A percentile compares a stretch with the other conserved stretches of the same genome.
phyloP scores from a whole-genome alignment of 2,113 vertebrate genomes.

The Hippocampus zosterae region DNA sequence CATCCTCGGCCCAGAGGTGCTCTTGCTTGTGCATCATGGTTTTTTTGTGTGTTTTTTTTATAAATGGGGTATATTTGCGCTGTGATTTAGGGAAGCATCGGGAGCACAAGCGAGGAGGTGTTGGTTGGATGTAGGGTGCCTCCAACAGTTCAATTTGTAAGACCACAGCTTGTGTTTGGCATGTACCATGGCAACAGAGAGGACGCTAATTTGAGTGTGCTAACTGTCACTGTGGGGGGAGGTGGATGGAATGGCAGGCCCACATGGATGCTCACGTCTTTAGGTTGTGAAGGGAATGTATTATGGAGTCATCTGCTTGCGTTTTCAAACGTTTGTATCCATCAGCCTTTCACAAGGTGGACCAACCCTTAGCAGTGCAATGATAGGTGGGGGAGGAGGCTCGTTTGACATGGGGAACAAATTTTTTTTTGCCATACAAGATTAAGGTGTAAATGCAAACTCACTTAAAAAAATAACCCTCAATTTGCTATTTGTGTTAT shows the following conservation, averaged over 20 bases:
- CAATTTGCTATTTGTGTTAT: slow-evolving; percentile 9
- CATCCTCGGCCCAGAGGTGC: slow-evolving; percentile 61
- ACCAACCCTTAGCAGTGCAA: no score
- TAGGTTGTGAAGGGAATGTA: neutral
- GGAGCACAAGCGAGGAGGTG: slow-evolving; percentile 21
- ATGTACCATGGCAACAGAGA: slow-evolving; percentile 43
- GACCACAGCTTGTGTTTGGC: slow-evolving; percentile 44
- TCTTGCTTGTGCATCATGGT: slow-evolving; percentile 25
- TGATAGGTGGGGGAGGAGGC: no score
- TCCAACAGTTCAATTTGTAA: slow-evolving; percentile 45
- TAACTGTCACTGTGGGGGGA: slow-evolving; percentile 39
- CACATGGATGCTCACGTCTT: slow-evolving; percentile 11
- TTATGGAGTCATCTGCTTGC: no score
- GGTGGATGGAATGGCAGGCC: slow-evolving; percentile 30
- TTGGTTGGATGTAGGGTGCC: neutral
- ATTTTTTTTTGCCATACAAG: no score
- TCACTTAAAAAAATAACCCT: neutral
- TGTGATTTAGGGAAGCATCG: slow-evolving; percentile 53
- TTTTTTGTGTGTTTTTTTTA: slow-evolving; percentile 26
- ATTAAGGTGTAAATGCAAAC: no score
- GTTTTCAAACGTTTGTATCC: no score
- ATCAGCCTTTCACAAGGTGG: no score
- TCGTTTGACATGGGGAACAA: no score
- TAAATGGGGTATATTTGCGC: slow-evolving; percentile 44
- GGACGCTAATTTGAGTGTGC: slow-evolving; percentile 41